Conservation (phyloP, 2,888 invertebrate genomes). For the Thecocarcelia acutangulata region DNA sequence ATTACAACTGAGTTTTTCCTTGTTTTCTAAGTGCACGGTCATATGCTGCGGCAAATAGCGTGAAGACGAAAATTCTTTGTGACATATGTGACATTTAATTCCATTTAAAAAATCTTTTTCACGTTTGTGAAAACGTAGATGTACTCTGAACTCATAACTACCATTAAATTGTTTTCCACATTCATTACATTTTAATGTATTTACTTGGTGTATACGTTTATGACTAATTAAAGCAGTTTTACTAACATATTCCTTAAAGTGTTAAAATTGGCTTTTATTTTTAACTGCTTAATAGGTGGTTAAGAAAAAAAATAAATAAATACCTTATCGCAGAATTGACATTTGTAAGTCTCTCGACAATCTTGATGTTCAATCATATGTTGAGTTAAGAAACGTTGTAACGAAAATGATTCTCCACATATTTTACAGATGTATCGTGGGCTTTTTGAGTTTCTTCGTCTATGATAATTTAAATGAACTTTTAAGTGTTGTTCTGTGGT, state of each 20-base stretch:
- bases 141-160: conserved; percentile 72
- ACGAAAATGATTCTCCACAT: conserved; percentile 72
- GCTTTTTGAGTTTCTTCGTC: conserved; percentile 69
- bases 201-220: conserved; percentile 71
- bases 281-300: background rate
- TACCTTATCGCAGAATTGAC: conserved; percentile 69
- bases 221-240: conserved; percentile 73
- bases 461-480: conserved; percentile 71
- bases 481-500: conserved; percentile 68
- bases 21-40: conserved; percentile 52
- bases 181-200: conserved; percentile 70
- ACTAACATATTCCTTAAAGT: conserved; percentile 61
- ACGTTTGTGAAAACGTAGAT: conserved; percentile 73
- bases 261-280: background rate
- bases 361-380: conserved; percentile 72
- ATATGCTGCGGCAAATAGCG: conserved; percentile 73
- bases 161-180: conserved; percentile 72
- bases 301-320: background rate
- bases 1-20: conserved; percentile 14
- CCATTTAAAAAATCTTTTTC: conserved; percentile 52
- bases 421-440: conserved; percentile 72
- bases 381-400: conserved; percentile 71
- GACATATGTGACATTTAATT: conserved; percentile 71
- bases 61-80: conserved; percentile 72
- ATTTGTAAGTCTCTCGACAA: conserved; percentile 70